phyloP scores from a whole-genome alignment of 2,888 invertebrate species.

The Endotricha flammealis region DNA sequence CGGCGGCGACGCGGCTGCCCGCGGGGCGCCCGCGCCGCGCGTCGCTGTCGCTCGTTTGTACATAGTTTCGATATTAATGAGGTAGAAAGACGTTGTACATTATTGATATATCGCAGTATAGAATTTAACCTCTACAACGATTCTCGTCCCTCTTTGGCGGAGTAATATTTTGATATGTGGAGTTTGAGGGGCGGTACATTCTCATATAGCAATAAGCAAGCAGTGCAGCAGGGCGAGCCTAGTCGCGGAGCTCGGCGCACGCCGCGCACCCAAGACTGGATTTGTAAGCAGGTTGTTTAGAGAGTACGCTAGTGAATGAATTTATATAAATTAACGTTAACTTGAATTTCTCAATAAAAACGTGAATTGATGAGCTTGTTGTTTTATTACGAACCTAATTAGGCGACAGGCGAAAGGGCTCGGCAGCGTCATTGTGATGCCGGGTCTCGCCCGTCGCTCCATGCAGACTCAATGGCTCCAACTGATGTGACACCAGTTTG shows the following conservation, averaged over 20 bases:
- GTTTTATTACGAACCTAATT: constrained; percentile 31
- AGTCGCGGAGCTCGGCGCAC: neutral
- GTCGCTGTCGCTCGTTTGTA: too few species aligned
- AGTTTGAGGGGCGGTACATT: constrained; percentile 38
- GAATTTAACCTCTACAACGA: constrained; percentile 52
- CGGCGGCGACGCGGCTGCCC: too few species aligned
- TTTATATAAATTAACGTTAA: constrained; percentile 63
- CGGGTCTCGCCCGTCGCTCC: too few species aligned
- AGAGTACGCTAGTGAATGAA: constrained; percentile 60
- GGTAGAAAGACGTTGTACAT: constrained; percentile 13
- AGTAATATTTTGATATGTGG: constrained; percentile 59
- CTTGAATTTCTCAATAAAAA: constrained; percentile 65
- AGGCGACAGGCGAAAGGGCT: constrained; percentile 9
- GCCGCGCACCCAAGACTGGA: constrained; percentile 42
- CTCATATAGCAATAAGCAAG: constrained; percentile 58
- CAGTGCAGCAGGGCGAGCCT: constrained; percentile 48
- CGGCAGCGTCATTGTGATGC: too few species aligned
- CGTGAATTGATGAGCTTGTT: constrained; percentile 29
- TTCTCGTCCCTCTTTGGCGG: constrained; percentile 48
- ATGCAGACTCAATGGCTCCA: too few species aligned
- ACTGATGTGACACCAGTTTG: too few species aligned
- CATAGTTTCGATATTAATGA: constrained; percentile 5
- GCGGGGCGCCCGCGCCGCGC: too few species aligned
- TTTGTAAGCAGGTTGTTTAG: constrained; percentile 63
- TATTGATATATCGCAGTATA: constrained; percentile 20